Conservation (phyloP, 2,888 invertebrate species). For the Sinodicranocentrus sp. region DNA sequence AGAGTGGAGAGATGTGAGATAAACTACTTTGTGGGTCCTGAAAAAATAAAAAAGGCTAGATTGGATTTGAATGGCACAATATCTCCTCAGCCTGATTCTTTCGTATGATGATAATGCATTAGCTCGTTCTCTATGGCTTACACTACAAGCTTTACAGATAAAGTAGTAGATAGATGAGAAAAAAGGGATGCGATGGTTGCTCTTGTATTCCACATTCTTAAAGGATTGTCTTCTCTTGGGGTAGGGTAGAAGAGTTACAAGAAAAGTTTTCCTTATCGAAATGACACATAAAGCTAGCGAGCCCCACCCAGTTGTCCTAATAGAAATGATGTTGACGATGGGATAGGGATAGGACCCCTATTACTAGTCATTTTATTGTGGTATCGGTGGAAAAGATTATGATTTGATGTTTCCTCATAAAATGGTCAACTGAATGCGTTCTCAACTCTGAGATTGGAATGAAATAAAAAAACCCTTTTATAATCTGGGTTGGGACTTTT, state of each 20-base stretch:
- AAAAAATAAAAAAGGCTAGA: constrained; percentile 29
- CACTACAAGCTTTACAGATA: constrained; percentile 14
- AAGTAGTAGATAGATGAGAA: constrained; percentile 28
- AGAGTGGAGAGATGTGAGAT: constrained; percentile 36
- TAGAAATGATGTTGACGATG: constrained; percentile 20
- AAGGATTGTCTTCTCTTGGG: constrained; percentile 13
- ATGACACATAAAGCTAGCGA: constrained; percentile 73
- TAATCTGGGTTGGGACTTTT: constrained; percentile 29
- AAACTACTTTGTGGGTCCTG: constrained; percentile 45
- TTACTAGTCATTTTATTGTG: constrained; percentile 52
- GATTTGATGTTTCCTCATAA: constrained; percentile 41
- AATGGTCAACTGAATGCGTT: constrained; percentile 45
- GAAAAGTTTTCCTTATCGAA: constrained; percentile 73
- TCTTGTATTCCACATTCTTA: not conserved
- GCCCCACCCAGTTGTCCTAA: constrained; percentile 72
- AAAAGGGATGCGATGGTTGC: not conserved
- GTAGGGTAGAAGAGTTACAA: constrained; percentile 19
- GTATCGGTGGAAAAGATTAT: constrained; percentile 50
- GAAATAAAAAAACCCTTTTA: not conserved
- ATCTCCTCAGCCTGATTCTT: constrained; percentile 6
- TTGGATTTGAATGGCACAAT: constrained; percentile 29
- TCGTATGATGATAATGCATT: constrained; percentile 27
- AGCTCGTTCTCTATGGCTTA: constrained; percentile 12
- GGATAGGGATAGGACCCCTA: constrained; percentile 26
- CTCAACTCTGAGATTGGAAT: constrained; percentile 3